Percentiles rank a stretch among this genome's conserved stretches.
phyloP scores from a whole-genome alignment of 2,888 invertebrate species.

The Theretra japonica region DNA sequence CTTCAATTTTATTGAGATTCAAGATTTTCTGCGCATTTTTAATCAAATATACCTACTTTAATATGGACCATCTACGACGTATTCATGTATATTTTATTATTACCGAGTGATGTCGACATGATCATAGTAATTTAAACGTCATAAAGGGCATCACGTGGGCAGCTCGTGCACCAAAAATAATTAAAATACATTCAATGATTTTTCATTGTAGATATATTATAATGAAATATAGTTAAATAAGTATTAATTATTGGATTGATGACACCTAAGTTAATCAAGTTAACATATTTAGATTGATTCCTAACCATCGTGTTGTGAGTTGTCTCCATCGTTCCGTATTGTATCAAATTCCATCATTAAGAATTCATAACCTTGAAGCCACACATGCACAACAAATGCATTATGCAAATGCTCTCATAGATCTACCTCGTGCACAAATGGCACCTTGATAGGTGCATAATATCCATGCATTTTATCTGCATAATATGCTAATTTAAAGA shows the following conservation, averaged over 20 bases:
- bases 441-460: not conserved
- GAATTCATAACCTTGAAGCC: not conserved
- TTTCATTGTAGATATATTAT: too few relatives aligned
- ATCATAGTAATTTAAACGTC: too few relatives aligned
- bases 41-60: not conserved
- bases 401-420: not conserved
- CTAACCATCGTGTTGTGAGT: too few relatives aligned
- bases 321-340: not conserved
- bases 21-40: not conserved
- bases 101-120: too few relatives aligned
- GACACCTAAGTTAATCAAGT: too few relatives aligned
- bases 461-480: constrained; percentile 32
- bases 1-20: not conserved
- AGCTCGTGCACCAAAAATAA: too few relatives aligned
- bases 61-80: not conserved
- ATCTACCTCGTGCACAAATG: not conserved
- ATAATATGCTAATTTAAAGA: constrained; percentile 42
- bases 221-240: too few relatives aligned
- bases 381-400: not conserved
- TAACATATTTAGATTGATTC: too few relatives aligned
- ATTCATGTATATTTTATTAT: too few relatives aligned
- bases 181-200: too few relatives aligned
- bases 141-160: too few relatives aligned
- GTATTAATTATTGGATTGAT: too few relatives aligned
- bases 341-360: not conserved